Evolutionary conservation across 1,140 invertebrate genomes (phyloP), one percentile per base, ranked within the genome.

Genomic region (Sycophila sp.): DNA sequence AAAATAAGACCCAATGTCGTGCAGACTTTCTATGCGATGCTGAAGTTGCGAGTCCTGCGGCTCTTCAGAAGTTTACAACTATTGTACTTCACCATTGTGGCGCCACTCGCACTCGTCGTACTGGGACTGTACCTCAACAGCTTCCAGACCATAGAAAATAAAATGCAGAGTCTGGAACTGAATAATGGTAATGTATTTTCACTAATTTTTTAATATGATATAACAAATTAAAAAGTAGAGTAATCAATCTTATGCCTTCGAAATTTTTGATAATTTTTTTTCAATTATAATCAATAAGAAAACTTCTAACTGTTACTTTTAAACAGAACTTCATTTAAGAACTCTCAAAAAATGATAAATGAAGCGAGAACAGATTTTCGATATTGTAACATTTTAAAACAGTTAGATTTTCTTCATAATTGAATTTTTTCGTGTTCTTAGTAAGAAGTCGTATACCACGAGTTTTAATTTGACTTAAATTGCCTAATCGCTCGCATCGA

Each of bases 41-140:
- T 88, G 28, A 79, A 81, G 77, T 69, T 89, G 32, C 76, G 88
- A 69, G 72, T 86, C 40, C 76, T 87, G 26, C 79, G 87, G 72
- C 78, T 88, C 53, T 77, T 85, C 65, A 78, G 88, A 60, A 88
- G 86, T 74, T 80, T 87, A 34, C 86, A 87, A 69, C 73, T 86
- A 53, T 75, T 87, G 26, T 89, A 85, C 77, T 88, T 88, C 72
- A 88, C 86, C 55, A 83, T 88, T 49, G 78, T 87, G 15, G 85
- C 85, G 56, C 89, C 87, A 5, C 86, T 92, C 76, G 86, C 90
- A 30, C 88, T 92, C 42, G 89, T 91, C 45, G 90, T 89, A 0
- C 80, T 92, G 7, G 91, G 91, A 22, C 86, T 93, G 6, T 92
- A 91, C 75, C 82, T 93, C 51, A 90, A 91, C 70, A 92, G 90